phyloP scores from a whole-genome alignment of 1,140 invertebrate genomes.

The Brachionus manjavacas region DNA sequence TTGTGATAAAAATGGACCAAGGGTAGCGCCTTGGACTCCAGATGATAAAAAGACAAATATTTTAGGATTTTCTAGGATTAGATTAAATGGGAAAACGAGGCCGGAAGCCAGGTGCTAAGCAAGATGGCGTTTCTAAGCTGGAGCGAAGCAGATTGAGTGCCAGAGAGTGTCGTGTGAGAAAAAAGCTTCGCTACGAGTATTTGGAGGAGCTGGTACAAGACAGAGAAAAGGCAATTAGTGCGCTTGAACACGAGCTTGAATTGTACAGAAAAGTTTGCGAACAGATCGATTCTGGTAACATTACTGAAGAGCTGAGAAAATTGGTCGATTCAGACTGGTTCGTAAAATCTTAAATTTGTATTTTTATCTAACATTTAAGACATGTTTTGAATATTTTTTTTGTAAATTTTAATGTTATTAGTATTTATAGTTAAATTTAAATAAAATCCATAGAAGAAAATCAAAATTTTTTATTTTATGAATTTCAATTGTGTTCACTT shows the following conservation, averaged over 20 bases:
- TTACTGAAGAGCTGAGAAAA: constrained; percentile 9
- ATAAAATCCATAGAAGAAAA: background rate
- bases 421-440: background rate
- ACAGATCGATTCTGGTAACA: constrained; percentile 29
- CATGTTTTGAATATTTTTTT: background rate
- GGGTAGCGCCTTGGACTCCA: background rate
- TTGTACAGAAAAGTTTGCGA: constrained; percentile 29
- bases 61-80: too few relatives aligned
- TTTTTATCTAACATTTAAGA: background rate
- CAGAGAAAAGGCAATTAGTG: constrained; percentile 84
- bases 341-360: background rate
- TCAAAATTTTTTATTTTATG: background rate
- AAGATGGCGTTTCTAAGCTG: constrained; percentile 87
- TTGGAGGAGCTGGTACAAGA: constrained; percentile 88
- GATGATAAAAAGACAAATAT: too few relatives aligned
- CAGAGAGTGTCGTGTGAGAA: constrained; percentile 87
- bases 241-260: constrained; percentile 74
- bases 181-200: constrained; percentile 94
- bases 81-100: constrained; percentile 41
- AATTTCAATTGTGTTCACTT: too few relatives aligned
- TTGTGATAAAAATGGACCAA: background rate
- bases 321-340: constrained; percentile 39
- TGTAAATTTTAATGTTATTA: background rate
- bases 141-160: constrained; percentile 93
- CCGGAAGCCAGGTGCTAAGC: constrained; percentile 64